Percentiles rank a stretch among this genome's conserved stretches.
These are phyloP conservation scores for Copidosoma aretas DNA, from an alignment of 2,888 invertebrate species.

Conservation along the genomic window DNA sequence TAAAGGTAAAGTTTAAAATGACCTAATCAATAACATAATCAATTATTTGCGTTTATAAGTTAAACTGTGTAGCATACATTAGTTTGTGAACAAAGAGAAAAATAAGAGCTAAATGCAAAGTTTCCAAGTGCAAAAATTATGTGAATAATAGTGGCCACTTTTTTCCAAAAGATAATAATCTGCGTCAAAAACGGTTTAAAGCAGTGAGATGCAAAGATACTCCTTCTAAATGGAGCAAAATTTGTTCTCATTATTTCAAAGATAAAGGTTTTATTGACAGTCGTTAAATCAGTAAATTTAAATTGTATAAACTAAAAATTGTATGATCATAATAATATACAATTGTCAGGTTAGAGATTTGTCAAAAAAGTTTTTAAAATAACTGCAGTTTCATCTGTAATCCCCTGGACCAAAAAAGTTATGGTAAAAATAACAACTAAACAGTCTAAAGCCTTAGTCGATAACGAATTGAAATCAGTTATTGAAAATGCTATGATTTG, in stretches of 20 bases:
- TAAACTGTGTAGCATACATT: too few relatives aligned
- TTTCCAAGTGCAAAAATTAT: constrained; percentile 2
- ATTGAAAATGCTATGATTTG: too few relatives aligned
- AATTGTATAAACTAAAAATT: constrained; percentile 1
- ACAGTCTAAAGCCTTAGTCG: neutral
- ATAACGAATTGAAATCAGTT: too few relatives aligned
- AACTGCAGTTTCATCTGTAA: neutral
- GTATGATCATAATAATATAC: neutral
- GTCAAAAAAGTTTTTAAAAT: neutral
- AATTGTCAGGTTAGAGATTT: neutral
- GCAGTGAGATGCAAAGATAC: neutral
- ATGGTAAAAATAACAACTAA: constrained; percentile 2
- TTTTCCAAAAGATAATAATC: neutral
- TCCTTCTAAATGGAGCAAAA: constrained; percentile 14
- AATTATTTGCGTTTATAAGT: too few relatives aligned
- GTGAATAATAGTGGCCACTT: neutral
- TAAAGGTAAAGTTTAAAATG: too few relatives aligned
- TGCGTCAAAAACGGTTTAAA: constrained; percentile 8
- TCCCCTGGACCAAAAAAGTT: neutral
- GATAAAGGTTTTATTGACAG: neutral
- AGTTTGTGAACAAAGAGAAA: too few relatives aligned
- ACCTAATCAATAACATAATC: too few relatives aligned
- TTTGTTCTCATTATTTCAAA: constrained; percentile 12
- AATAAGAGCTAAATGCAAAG: constrained; percentile 8
- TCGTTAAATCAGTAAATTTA: neutral